phyloP scores from a whole-genome alignment of 2,113 vertebrate species.

The Cygnus buccinator region DNA sequence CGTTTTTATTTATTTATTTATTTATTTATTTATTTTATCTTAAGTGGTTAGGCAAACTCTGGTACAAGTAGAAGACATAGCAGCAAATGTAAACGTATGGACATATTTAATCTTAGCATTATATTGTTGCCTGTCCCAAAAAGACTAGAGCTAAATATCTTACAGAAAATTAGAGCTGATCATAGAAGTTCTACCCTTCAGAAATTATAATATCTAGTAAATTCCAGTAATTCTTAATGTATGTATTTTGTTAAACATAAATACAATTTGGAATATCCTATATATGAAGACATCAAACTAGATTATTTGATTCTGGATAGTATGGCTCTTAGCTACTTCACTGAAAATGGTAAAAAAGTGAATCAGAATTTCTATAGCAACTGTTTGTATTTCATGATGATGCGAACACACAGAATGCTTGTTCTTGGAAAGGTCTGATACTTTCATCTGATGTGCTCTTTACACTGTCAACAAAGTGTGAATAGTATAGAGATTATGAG shows the following conservation, averaged over 20 bases:
- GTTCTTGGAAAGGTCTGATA: neutral
- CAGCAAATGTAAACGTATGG: neutral
- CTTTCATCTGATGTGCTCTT: neutral
- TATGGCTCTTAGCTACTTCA: neutral
- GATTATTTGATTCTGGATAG: neutral
- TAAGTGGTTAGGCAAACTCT: neutral
- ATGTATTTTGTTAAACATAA: neutral
- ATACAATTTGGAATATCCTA: neutral
- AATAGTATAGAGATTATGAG: neutral
- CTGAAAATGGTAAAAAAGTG: neutral
- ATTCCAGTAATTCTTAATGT: neutral
- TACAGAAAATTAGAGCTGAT: neutral
- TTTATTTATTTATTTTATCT: no score
- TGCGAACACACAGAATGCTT: neutral
- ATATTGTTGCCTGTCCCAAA: neutral
- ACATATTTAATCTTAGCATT: neutral
- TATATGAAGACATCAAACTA: neutral
- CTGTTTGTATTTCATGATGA: neutral
- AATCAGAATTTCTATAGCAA: neutral
- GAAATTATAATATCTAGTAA: neutral
- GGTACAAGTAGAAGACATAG: neutral
- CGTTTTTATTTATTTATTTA: neutral
- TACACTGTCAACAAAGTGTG: neutral
- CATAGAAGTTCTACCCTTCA: neutral
- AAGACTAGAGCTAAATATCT: neutral